Conservation (phyloP, 2,113 vertebrate species). For the Pyrgilauda ruficollis region DNA sequence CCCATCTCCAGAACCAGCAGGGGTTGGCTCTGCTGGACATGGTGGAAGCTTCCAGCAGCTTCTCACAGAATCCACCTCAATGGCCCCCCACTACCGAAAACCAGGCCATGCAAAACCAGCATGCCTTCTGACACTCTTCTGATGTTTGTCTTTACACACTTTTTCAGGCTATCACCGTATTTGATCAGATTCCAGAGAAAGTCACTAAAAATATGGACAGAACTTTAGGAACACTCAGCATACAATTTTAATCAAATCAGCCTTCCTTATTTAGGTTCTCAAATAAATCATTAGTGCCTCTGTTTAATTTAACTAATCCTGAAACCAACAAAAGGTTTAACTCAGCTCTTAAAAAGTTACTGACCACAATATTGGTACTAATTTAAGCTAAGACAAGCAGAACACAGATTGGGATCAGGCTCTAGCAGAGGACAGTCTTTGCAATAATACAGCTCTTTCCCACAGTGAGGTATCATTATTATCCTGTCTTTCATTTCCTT, state of each 20-base stretch:
- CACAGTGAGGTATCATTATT: not conserved
- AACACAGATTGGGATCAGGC: not conserved
- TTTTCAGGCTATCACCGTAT: not conserved
- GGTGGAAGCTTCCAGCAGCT: too few relatives aligned
- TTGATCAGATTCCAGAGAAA: not conserved
- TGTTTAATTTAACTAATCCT: not conserved
- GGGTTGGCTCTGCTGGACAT: too few relatives aligned
- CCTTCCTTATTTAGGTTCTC: not conserved
- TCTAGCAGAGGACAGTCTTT: not conserved
- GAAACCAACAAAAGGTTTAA: not conserved
- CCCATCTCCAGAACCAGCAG: too few relatives aligned
- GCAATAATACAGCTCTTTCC: not conserved
- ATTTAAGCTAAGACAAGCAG: not conserved
- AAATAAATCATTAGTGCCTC: not conserved
- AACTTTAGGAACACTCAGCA: not conserved
- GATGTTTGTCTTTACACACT: not conserved
- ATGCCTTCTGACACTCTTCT: not conserved
- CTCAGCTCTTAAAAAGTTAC: not conserved
- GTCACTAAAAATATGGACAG: not conserved
- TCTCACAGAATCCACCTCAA: too few relatives aligned
- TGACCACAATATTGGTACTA: not conserved
- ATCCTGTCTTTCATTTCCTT: not conserved
- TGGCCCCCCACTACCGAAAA: too few relatives aligned
- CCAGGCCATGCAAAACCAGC: not conserved
- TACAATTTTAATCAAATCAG: not conserved